Evolutionary conservation across 2,113 vertebrate species (phyloP).

Genomic region (Saguinus imperator): DNA sequence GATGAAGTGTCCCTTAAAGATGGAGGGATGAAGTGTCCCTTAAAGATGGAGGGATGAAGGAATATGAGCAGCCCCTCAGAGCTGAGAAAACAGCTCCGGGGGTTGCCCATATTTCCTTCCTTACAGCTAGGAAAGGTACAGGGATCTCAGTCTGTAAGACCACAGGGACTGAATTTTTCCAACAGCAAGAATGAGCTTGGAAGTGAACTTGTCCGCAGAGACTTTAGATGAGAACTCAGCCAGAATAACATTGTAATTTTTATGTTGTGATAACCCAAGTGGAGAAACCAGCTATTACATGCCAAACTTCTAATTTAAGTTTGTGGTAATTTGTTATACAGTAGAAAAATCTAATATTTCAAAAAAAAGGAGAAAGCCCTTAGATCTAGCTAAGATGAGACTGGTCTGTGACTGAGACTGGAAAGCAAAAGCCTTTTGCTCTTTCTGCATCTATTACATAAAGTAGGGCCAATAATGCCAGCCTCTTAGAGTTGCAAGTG

Average conservation of each 20-base stretch:
- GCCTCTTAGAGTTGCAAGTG: background rate
- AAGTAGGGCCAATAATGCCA: background rate
- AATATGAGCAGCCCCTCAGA: background rate
- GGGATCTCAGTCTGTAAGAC: background rate
- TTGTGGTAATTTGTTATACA: background rate
- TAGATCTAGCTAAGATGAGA: background rate
- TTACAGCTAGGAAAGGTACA: background rate
- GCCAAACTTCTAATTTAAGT: background rate
- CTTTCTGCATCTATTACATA: background rate
- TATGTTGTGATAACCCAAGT: no score
- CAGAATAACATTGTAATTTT: background rate
- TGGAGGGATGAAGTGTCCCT: background rate
- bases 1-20: background rate
- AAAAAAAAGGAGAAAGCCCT: background rate
- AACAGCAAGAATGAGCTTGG: background rate
- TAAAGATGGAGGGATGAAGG: background rate
- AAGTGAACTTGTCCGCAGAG: background rate
- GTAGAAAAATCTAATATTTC: background rate
- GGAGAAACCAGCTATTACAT: background rate
- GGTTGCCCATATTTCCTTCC: background rate
- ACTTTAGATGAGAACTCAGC: background rate
- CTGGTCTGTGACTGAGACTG: background rate
- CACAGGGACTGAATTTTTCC: background rate
- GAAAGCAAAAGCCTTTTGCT: background rate
- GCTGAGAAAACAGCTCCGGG: background rate